These are phyloP conservation scores for Catharus bicknelli DNA, from an alignment of 2,113 vertebrate species.

Conservation along the genomic window DNA sequence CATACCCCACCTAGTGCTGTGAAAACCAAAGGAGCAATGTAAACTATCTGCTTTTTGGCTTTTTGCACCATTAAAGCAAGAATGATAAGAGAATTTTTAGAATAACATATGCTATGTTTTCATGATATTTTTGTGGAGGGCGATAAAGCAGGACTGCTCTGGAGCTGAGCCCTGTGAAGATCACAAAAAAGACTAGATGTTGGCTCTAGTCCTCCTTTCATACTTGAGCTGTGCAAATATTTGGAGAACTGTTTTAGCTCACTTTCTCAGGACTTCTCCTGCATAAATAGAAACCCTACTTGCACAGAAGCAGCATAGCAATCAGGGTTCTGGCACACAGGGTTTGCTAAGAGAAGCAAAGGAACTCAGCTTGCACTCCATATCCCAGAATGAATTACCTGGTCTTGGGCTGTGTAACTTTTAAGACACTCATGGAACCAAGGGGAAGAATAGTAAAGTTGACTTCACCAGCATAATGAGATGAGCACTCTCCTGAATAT, in stretches of 20 bases:
- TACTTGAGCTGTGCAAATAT: constrained; percentile 4
- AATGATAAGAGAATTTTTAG: neutral
- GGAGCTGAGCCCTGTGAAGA: neutral
- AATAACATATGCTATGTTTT: neutral
- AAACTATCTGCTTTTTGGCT: neutral
- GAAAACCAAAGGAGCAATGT: neutral
- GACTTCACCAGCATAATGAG: neutral
- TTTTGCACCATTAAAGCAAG: neutral
- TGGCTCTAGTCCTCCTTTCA: neutral
- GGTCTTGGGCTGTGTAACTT: neutral
- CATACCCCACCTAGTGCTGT: neutral
- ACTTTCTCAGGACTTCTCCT: constrained; percentile 17
- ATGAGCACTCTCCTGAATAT: neutral
- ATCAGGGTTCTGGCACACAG: neutral
- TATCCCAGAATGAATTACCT: neutral
- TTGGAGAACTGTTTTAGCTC: constrained; percentile 11
- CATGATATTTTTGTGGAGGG: neutral
- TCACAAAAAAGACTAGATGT: neutral
- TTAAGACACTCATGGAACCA: neutral
- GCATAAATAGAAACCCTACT: neutral
- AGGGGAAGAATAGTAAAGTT: neutral
- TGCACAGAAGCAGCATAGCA: neutral
- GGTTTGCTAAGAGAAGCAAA: neutral
- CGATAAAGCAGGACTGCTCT: neutral
- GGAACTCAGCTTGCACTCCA: neutral